phyloP scores from a whole-genome alignment of 2,888 invertebrate genomes.

The Nasonia oneida region DNA sequence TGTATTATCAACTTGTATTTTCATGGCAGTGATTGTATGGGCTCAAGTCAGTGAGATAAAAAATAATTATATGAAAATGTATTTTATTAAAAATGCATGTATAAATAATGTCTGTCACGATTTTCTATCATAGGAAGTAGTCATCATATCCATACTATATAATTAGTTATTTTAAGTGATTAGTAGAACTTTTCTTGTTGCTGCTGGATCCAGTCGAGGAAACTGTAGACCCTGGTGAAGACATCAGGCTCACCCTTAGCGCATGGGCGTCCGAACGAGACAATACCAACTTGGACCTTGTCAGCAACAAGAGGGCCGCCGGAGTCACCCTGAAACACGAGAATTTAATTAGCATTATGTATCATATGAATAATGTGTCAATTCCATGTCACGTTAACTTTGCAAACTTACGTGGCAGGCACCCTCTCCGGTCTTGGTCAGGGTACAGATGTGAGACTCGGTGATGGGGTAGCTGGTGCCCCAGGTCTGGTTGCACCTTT shows the following conservation, averaged over 20 bases:
- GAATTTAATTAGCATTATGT: not conserved
- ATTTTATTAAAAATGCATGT: not conserved
- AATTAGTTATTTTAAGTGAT: not conserved
- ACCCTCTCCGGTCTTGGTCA: slow-evolving; percentile 38
- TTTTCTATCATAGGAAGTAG: not conserved
- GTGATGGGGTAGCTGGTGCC: too few species aligned
- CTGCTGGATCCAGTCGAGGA: slow-evolving; percentile 52
- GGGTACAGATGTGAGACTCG: too few species aligned
- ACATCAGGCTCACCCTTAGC: slow-evolving; percentile 20
- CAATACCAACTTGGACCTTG: slow-evolving; percentile 48
- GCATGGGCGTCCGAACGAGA: slow-evolving; percentile 48
- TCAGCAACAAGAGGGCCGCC: slow-evolving; percentile 58
- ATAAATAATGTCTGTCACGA: not conserved
- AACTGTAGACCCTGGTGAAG: slow-evolving; percentile 49
- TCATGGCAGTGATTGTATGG: too few species aligned
- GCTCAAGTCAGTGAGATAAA: too few species aligned
- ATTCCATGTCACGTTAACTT: too few species aligned
- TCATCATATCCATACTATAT: not conserved
- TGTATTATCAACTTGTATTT: too few species aligned
- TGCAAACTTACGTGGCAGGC: slow-evolving; percentile 72
- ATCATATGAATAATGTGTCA: not conserved
- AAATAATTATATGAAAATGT: not conserved
- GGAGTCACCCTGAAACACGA: slow-evolving; percentile 50
- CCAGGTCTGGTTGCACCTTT: too few species aligned
- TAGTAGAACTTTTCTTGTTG: not conserved